Evolutionary conservation across 2,888 invertebrate species (phyloP).

Genomic region (Onchidella celtica): DNA sequence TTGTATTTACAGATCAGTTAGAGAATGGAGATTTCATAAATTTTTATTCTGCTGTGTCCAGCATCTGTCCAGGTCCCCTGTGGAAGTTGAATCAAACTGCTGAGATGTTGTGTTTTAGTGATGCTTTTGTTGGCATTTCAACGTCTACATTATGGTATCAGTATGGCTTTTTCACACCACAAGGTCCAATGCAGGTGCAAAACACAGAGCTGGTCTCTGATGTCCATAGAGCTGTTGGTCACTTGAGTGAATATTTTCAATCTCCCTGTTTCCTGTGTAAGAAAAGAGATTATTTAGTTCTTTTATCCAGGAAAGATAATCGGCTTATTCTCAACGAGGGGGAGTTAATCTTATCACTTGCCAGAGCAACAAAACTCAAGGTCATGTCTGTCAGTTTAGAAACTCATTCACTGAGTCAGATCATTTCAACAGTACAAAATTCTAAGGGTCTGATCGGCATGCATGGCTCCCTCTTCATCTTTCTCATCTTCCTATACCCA

Average conservation of each 20-base stretch:
- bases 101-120: slow-evolving; percentile 78
- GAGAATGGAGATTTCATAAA: slow-evolving; percentile 68
- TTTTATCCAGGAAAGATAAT: slow-evolving; percentile 78
- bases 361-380: slow-evolving; percentile 63
- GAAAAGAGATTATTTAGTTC: slow-evolving; percentile 62
- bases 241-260: slow-evolving; percentile 55
- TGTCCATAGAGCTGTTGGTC: slow-evolving; percentile 55
- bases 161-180: slow-evolving; percentile 81
- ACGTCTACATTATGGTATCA: slow-evolving; percentile 81
- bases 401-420: slow-evolving; percentile 68
- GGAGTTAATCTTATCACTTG: slow-evolving; percentile 75
- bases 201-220: slow-evolving; percentile 60
- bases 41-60: slow-evolving; percentile 78
- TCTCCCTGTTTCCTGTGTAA: slow-evolving; percentile 41
- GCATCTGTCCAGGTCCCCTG: slow-evolving; percentile 52
- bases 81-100: background rate
- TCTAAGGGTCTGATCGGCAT: slow-evolving; percentile 78
- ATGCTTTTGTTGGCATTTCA: slow-evolving; percentile 78
- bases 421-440: slow-evolving; percentile 66
- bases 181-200: slow-evolving; percentile 76
- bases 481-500: slow-evolving; percentile 80
- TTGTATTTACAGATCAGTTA: slow-evolving; percentile 77
- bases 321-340: slow-evolving; percentile 81
- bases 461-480: slow-evolving; percentile 81
- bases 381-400: slow-evolving; percentile 72